Conservation (phyloP, 2,888 invertebrate genomes). For the Dexiosoma caninum region DNA sequence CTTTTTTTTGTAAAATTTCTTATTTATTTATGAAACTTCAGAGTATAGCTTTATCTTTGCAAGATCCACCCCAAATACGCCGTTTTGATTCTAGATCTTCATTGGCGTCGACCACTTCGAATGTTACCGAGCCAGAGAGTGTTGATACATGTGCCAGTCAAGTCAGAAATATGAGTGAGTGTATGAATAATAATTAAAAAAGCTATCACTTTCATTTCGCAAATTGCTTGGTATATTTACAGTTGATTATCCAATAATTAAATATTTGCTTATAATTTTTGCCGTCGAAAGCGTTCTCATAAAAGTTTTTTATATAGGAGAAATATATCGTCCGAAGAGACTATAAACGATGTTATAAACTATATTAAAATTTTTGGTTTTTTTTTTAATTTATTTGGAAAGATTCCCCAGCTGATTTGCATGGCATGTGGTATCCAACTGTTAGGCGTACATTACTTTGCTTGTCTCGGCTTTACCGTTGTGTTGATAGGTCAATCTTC, state of each 20-base stretch:
- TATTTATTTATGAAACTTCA: conserved; percentile 69
- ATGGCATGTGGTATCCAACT: conserved; percentile 99
- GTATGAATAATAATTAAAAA: too few species aligned
- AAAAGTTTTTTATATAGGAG: neutral
- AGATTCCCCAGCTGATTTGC: conserved; percentile 95
- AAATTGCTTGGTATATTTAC: too few species aligned
- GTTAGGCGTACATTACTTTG: conserved; percentile 96
- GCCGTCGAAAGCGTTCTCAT: too few species aligned
- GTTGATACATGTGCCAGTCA: conserved; percentile 77
- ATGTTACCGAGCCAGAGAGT: conserved; percentile 85
- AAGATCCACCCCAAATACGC: conserved; percentile 80
- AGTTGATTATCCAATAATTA: too few species aligned
- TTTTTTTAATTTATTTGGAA: too few species aligned
- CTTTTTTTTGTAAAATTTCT: neutral
- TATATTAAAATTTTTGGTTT: too few species aligned
- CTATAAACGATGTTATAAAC: too few species aligned
- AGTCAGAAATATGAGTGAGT: conserved; percentile 73
- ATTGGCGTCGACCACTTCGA: conserved; percentile 83
- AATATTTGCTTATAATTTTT: too few species aligned
- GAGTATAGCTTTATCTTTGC: conserved; percentile 83
- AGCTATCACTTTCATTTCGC: too few species aligned
- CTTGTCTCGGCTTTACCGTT: conserved; percentile 91
- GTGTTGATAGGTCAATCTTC: conserved; percentile 96
- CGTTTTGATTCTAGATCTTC: conserved; percentile 85
- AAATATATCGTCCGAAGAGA: too few species aligned